These are phyloP conservation scores for Mobula hypostoma DNA, from an alignment of 2,113 vertebrate species.

Conservation along the genomic window DNA sequence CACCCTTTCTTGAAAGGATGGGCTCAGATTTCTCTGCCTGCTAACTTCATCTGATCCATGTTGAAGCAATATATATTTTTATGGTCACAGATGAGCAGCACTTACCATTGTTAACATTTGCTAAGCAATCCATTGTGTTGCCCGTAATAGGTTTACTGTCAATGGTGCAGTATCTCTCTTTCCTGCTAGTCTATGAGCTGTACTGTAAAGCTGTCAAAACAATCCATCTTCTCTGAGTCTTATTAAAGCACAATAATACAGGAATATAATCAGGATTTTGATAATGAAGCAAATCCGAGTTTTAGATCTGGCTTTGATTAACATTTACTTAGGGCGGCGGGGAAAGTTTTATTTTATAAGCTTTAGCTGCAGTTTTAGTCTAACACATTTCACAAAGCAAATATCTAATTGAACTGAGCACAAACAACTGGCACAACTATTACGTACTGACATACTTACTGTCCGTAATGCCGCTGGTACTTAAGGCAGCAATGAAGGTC, in stretches of 20 bases:
- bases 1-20: constrained; percentile 13
- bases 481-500: no score
- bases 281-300: not conserved
- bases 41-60: constrained; percentile 19
- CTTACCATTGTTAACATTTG: constrained; percentile 31
- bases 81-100: constrained; percentile 27
- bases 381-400: not conserved
- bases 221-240: not conserved
- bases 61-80: constrained; percentile 5
- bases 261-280: not conserved
- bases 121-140: constrained; percentile 29
- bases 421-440: not conserved
- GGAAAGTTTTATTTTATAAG: not conserved
- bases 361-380: not conserved
- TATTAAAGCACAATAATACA: not conserved
- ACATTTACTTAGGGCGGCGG: not conserved
- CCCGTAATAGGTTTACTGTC: not conserved
- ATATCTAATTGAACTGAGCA: not conserved
- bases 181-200: not conserved
- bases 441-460: no score
- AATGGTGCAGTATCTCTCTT: not conserved
- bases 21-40: constrained; percentile 15
- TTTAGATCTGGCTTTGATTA: not conserved
- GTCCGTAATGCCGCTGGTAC: no score
- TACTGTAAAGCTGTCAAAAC: not conserved